These are phyloP conservation scores for Dolomedes plantarius DNA, from an alignment of 2,888 invertebrate genomes.

Conservation along the genomic window DNA sequence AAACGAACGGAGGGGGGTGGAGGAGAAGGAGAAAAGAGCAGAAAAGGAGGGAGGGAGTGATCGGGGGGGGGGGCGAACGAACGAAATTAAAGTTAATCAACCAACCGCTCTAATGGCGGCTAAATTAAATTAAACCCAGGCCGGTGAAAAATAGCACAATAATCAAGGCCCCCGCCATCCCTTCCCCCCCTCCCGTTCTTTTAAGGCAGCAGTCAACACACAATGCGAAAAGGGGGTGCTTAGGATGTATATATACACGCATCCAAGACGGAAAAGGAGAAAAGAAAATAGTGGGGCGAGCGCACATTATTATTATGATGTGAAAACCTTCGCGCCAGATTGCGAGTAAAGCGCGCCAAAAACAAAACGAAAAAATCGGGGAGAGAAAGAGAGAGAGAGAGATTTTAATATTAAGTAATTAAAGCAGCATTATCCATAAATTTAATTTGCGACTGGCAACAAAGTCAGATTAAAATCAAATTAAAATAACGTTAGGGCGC, in stretches of 20 bases:
- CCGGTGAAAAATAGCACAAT: conserved; percentile 72
- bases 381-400: conserved; percentile 53
- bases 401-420: conserved; percentile 72
- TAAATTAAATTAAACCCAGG: conserved; percentile 72
- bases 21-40: conserved; percentile 22
- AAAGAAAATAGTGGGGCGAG: conserved; percentile 63
- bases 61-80: conserved; percentile 30
- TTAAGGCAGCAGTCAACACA: conserved; percentile 69
- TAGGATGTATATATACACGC: conserved; percentile 48
- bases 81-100: conserved; percentile 72
- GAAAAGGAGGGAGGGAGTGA: conserved; percentile 10
- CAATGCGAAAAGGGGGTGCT: conserved; percentile 58
- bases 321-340: conserved; percentile 69
- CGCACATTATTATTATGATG: conserved; percentile 71
- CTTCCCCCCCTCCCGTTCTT: conserved; percentile 12
- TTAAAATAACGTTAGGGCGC: conserved; percentile 71
- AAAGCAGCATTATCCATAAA: conserved; percentile 72
- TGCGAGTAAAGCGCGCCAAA: conserved; percentile 50
- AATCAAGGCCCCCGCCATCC: conserved; percentile 56
- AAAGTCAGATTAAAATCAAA: conserved; percentile 72
- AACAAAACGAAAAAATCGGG: conserved; percentile 56
- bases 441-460: conserved; percentile 72
- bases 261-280: conserved; percentile 46
- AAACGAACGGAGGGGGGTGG: conserved; percentile 26
- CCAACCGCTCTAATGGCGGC: conserved; percentile 71